Base-by-base conservation (phyloP, 1,140 invertebrate genomes). In the Aporrectodea caliginosa region DNA sequence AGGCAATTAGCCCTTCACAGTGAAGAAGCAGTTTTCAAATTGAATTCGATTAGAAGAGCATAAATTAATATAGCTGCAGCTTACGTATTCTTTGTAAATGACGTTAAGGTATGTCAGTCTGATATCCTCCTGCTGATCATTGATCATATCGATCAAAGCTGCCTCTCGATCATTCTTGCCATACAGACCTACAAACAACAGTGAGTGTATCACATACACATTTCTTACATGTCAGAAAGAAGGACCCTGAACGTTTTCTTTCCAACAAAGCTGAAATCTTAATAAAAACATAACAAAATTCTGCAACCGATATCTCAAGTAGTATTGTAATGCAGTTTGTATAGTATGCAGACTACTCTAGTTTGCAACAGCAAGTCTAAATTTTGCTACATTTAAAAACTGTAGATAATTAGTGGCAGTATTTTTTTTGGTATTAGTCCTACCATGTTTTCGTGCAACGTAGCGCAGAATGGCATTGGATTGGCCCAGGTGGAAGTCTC, bases 91-190 rank as follows among this genome's bases (percentile, higher is more conserved):
- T 1, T 77, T 75, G 78, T 87, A 87, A 70, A 86, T 85, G 74
- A 87, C 78, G 27, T 78, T 82, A 1, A 82, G 78, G 32, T 86
- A 86, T 16, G 69, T 33, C 0, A 29, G 2, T 22, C 84, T 79
- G 22, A 85, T 16, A 79, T 87, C 86, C 74, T 86, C 85, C 1
- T 85, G 79, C 16, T 83, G 82, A 78, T 86, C 85, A 77, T 83
- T 84, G n/a, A 86, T 75, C 82, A 86, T 85, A 69, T 87, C 86
- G 74, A 85, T 81, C 29, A 35, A 76, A 81, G 92, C 89, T 30
- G 90, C 88, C 87, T 93, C 92, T 89, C 91, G 91, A 73, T 91
- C 91, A 83, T 91, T 88, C 81, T 90, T 90, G 0, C 93, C 93
- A 79, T 89, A 89, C 73, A 94, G 85, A 78, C 90, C 88, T 89